phyloP scores from a whole-genome alignment of 2,888 invertebrate species.

The Gonocerus acuteangulatus region DNA sequence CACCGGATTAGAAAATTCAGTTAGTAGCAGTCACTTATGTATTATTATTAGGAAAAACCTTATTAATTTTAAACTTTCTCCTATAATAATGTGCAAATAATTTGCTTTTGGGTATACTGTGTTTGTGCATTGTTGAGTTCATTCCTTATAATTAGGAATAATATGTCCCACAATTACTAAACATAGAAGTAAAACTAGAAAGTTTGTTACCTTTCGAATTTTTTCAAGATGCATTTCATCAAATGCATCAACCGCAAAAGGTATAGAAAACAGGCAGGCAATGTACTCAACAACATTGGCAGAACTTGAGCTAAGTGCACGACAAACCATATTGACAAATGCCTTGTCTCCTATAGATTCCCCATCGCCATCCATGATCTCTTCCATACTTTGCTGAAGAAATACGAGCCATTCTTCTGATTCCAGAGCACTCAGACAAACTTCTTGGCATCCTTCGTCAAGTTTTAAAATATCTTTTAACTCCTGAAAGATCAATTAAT shows the following conservation, averaged over 20 bases:
- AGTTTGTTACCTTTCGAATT: slow-evolving; percentile 49
- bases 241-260: slow-evolving; percentile 52
- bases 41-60: too few species aligned
- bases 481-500: slow-evolving; percentile 30
- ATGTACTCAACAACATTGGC: slow-evolving; percentile 57
- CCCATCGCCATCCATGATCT: slow-evolving; percentile 71
- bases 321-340: slow-evolving; percentile 53
- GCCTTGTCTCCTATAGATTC: slow-evolving; percentile 52
- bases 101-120: too few species aligned
- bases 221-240: slow-evolving; percentile 45
- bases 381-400: slow-evolving; percentile 69
- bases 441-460: slow-evolving; percentile 26
- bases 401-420: slow-evolving; percentile 83
- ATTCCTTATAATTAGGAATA: too few species aligned
- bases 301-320: slow-evolving; percentile 57
- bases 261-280: slow-evolving; percentile 55
- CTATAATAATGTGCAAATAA: too few species aligned
- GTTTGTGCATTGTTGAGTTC: too few species aligned
- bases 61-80: too few species aligned
- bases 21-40: too few species aligned
- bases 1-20: too few species aligned
- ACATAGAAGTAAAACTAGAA: too few species aligned
- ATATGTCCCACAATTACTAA: too few species aligned
- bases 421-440: slow-evolving; percentile 49
- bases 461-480: slow-evolving; percentile 29